Evolutionary conservation across 2,113 vertebrate genomes (phyloP), one percentile per base, ranked within the genome.

Genomic region (Copsychus sechellarum): DNA sequence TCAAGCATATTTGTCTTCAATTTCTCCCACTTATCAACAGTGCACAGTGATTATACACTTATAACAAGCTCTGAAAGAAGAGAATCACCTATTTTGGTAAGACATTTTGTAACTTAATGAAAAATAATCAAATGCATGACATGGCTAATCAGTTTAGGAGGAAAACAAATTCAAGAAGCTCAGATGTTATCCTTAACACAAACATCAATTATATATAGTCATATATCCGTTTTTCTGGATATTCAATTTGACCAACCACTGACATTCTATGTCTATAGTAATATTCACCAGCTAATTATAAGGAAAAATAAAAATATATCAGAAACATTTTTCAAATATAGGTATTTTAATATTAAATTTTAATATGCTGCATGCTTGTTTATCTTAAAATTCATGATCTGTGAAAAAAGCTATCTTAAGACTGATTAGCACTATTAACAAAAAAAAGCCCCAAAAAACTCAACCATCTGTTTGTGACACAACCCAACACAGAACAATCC

Each of bases 401-500:
- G 22, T 70, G 50, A 56, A 88, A 70, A 84, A 33, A 25, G 50
- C 1, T 43, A 53, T 57, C 28, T 77, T 81, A 60, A 74, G 95
- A 90, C 34, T 48, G 42, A 74, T 89, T 47, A 92, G 31, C 20
- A 42, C 6, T 61, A 38, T 53, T 33, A 53, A 67, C 7, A 51
- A 70, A 40, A 14, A 45, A 45, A 9, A 2, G 36, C 2, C 33
- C 17, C 23, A 14, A 18, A n/a, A 28, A 34, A 2, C 21, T 22
- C 77, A 77, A 67, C 36, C 88, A 73, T 65, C 62, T 88, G 70
- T 48, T 48, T 93, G 64, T 62, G 60, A 50, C 51, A n/a, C 24
- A 90, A 91, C 31, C n/a, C 62, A 85, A 92, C 73, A 88, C 14
- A 73, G 77, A 95, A 93, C 14, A 95, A 74, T 65, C 61, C 47